Conservation (phyloP, 2,888 invertebrate genomes). For the Notodonta dromedarius region DNA sequence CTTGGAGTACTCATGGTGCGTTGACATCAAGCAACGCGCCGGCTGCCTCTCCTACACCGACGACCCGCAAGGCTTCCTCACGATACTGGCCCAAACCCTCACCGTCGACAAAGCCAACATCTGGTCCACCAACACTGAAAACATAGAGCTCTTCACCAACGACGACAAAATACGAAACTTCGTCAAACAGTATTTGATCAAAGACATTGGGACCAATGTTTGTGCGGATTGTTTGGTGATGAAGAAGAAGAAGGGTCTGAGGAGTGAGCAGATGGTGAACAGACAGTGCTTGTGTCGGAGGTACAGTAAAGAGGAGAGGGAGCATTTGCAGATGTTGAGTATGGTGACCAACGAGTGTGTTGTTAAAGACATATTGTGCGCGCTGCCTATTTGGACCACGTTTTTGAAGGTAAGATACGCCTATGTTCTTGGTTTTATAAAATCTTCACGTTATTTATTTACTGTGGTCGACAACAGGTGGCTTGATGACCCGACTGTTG, state of each 20-base stretch:
- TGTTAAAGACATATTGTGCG: slow-evolving; percentile 90
- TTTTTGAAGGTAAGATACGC: slow-evolving; percentile 86
- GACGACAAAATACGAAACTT: slow-evolving; percentile 89
- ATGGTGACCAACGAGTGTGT: slow-evolving; percentile 92
- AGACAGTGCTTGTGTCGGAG: slow-evolving; percentile 59
- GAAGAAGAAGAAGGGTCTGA: slow-evolving; percentile 41
- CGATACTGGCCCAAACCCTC: slow-evolving; percentile 90
- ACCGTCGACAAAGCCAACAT: slow-evolving; percentile 88
- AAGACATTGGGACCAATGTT: slow-evolving; percentile 38
- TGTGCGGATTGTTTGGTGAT: slow-evolving; percentile 56
- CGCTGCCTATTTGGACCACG: slow-evolving; percentile 89
- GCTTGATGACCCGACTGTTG: too few relatives aligned
- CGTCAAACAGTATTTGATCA: slow-evolving; percentile 86
- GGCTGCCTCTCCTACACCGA: slow-evolving; percentile 94
- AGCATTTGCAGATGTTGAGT: slow-evolving; percentile 85
- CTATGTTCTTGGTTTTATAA: too few relatives aligned
- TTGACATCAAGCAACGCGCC: slow-evolving; percentile 95
- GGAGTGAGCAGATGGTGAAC: slow-evolving; percentile 46
- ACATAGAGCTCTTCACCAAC: slow-evolving; percentile 90
- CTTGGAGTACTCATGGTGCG: slow-evolving; percentile 86
- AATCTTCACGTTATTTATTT: too few relatives aligned
- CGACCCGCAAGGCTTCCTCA: slow-evolving; percentile 92
- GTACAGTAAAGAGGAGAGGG: slow-evolving; percentile 71
- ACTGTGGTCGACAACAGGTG: too few relatives aligned
- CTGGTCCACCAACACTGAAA: slow-evolving; percentile 87